Percentiles rank a stretch among this genome's conserved stretches.
Evolutionary conservation across 1,140 invertebrate species (phyloP).

Genomic region (Ostrea edulis): DNA sequence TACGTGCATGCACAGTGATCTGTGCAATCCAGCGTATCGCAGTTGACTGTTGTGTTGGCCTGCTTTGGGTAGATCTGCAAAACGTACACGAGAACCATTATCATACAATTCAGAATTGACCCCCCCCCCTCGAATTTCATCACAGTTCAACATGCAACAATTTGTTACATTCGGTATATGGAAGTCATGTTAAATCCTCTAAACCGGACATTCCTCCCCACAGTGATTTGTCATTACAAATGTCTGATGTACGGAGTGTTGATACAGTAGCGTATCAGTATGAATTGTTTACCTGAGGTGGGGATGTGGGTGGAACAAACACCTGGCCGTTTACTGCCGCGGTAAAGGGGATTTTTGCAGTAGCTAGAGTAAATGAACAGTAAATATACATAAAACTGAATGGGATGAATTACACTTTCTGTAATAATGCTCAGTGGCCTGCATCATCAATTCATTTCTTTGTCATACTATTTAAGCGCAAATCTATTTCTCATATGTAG

Average conservation of each 20-base stretch:
- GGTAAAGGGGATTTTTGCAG: conserved; percentile 34
- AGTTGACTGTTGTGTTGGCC: background rate
- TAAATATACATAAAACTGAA: background rate
- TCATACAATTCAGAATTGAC: background rate
- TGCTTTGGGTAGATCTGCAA: conserved; percentile 31
- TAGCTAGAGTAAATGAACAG: background rate
- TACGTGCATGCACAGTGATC: conserved; percentile 48
- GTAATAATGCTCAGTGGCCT: background rate
- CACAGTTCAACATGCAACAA: no score
- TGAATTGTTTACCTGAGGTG: conserved; percentile 19
- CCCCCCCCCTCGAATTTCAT: no score
- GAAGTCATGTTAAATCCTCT: no score
- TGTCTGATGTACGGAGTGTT: background rate
- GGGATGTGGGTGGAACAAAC: conserved; percentile 25
- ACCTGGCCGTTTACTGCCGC: conserved; percentile 37
- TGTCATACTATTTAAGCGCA: background rate
- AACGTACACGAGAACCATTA: background rate
- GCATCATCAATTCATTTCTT: background rate
- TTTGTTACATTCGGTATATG: no score
- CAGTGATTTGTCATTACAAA: background rate
- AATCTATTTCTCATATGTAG: background rate
- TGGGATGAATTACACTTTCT: background rate
- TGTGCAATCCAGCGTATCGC: background rate
- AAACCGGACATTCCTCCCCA: background rate
- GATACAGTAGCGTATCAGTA: background rate